phyloP scores from a whole-genome alignment of 2,797 vertebrate genomes.

The Capromys pilorides region DNA sequence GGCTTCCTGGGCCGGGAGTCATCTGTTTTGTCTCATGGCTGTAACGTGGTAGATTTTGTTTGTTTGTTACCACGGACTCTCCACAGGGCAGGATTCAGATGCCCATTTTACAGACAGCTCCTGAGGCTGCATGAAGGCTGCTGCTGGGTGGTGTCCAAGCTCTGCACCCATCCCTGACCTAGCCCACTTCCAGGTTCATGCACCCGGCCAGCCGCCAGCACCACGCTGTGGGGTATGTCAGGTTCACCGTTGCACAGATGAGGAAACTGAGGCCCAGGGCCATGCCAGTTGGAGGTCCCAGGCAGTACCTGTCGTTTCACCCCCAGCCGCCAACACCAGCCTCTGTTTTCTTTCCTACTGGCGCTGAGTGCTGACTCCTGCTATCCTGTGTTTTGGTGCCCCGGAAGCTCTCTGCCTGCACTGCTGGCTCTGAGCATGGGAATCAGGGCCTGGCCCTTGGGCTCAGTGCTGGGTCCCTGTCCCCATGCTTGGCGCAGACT shows the following conservation, averaged over 20 bases:
- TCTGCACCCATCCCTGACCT: background rate
- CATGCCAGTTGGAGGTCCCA: background rate
- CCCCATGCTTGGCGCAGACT: background rate
- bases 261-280: background rate
- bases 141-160: no score
- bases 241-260: background rate
- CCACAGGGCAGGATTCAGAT: background rate
- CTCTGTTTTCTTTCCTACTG: background rate
- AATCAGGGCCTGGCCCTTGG: background rate
- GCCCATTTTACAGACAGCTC: background rate
- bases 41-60: background rate
- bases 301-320: background rate
- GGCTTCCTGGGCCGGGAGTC: background rate
- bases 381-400: background rate
- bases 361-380: no score
- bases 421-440: background rate
- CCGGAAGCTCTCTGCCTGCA: background rate
- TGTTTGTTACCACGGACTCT: background rate
- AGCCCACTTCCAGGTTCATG: background rate
- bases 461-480: background rate
- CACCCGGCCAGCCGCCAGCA: background rate
- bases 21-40: background rate
- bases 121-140: background rate
- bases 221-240: background rate
- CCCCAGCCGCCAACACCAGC: background rate